A percentile compares a stretch with the other conserved stretches of the same genome.
phyloP scores from a whole-genome alignment of 2,113 vertebrate genomes.

The Myocastor coypus region DNA sequence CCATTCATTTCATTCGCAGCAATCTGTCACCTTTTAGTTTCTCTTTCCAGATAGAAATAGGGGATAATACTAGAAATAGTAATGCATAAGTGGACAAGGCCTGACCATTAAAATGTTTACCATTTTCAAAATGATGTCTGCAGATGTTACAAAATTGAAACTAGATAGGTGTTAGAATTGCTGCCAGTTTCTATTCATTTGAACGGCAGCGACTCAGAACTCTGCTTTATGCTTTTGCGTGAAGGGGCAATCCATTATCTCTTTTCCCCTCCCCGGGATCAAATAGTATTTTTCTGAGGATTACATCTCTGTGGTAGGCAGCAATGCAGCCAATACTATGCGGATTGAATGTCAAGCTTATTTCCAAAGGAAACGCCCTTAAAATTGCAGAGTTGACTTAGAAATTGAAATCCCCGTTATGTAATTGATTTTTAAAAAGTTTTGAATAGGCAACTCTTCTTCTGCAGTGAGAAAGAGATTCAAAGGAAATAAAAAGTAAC shows the following conservation, averaged over 20 bases:
- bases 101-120: slow-evolving; percentile 89
- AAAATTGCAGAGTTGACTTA: slow-evolving; percentile 75
- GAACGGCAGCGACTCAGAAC: slow-evolving; percentile 86
- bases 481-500: slow-evolving; percentile 47
- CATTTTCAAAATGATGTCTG: slow-evolving; percentile 84
- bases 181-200: slow-evolving; percentile 88
- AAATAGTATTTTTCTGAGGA: slow-evolving; percentile 87
- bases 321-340: slow-evolving; percentile 78
- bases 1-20: slow-evolving; percentile 82
- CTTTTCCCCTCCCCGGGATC: slow-evolving; percentile 80
- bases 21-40: slow-evolving; percentile 86
- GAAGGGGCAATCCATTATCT: slow-evolving; percentile 87
- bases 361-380: slow-evolving; percentile 83
- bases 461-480: slow-evolving; percentile 63
- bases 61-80: slow-evolving; percentile 85
- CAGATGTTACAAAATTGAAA: slow-evolving; percentile 88
- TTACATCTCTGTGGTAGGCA: slow-evolving; percentile 79
- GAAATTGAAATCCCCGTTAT: slow-evolving; percentile 82
- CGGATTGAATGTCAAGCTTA: slow-evolving; percentile 79
- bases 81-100: slow-evolving; percentile 84
- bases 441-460: slow-evolving; percentile 74
- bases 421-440: slow-evolving; percentile 82
- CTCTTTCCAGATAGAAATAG: slow-evolving; percentile 80
- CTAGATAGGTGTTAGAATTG: slow-evolving; percentile 86
- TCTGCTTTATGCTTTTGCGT: slow-evolving; percentile 81